These are phyloP conservation scores for Argyra leucocephala DNA, from an alignment of 2,888 invertebrate genomes.

Conservation along the genomic window DNA sequence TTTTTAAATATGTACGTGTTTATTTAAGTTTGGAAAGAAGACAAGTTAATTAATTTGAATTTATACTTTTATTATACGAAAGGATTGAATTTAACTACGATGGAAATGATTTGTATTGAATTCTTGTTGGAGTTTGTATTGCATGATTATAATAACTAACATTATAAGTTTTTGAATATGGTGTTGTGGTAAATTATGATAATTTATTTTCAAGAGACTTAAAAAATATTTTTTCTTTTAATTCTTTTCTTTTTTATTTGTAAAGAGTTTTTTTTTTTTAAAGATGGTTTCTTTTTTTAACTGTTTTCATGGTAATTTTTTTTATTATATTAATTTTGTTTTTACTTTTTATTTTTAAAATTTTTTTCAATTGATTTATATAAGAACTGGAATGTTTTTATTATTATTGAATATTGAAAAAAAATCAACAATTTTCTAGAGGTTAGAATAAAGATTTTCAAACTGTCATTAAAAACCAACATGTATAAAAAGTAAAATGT, in stretches of 20 bases:
- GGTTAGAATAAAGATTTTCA: too few relatives aligned
- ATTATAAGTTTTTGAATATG: background rate
- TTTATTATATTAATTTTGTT: background rate
- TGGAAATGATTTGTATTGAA: background rate
- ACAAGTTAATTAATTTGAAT: constrained; percentile 43
- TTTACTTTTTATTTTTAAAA: too few relatives aligned
- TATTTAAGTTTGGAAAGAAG: constrained; percentile 22
- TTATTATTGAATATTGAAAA: too few relatives aligned
- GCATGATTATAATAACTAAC: background rate
- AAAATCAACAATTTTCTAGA: too few relatives aligned
- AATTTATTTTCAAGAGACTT: constrained; percentile 4
- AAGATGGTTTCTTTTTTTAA: background rate
- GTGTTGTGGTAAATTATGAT: constrained; percentile 6
- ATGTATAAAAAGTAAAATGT: too few relatives aligned
- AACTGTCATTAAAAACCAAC: too few relatives aligned
- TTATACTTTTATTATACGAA: constrained; percentile 30
- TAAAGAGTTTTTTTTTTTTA: too few relatives aligned
- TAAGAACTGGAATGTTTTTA: too few relatives aligned
- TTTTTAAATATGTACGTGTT: too few relatives aligned
- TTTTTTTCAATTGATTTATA: too few relatives aligned
- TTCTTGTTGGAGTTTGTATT: background rate
- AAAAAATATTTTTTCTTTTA: too few relatives aligned
- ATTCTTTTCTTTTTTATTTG: too few relatives aligned
- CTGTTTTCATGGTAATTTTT: background rate
- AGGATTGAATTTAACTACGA: background rate